phyloP scores from a whole-genome alignment of 37 sponge, comb jelly and placozoan genomes.

The Spongia lamella region DNA sequence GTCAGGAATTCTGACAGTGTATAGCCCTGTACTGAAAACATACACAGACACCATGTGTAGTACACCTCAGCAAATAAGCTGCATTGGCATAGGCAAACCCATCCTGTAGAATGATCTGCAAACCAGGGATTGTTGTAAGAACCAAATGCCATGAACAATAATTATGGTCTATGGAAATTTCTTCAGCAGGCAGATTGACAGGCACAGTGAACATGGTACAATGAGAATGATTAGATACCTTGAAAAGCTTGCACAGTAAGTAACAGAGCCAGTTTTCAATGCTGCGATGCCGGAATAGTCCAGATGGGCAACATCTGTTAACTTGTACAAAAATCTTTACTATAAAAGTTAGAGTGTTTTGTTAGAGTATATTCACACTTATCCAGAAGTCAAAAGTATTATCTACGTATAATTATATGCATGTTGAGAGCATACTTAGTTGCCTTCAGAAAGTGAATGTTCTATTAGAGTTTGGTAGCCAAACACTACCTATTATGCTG shows the following conservation, averaged over 20 bases:
- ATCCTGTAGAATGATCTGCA: slow-evolving; percentile 59
- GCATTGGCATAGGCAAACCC: slow-evolving; percentile 45
- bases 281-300: slow-evolving; percentile 95
- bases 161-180: slow-evolving; percentile 36
- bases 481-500: no score
- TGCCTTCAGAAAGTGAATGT: no score
- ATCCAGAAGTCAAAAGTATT: no score
- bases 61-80: slow-evolving; percentile 45
- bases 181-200: slow-evolving; percentile 62
- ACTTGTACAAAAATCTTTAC: no score
- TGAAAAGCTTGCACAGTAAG: slow-evolving; percentile 69
- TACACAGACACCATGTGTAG: slow-evolving; percentile 74
- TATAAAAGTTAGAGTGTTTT: no score
- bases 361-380: no score
- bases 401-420: no score
- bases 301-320: no score
- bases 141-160: slow-evolving; percentile 76
- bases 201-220: slow-evolving; percentile 54
- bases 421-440: no score
- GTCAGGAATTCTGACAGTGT: slow-evolving; percentile 84
- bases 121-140: slow-evolving; percentile 69
- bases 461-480: no score
- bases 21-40: slow-evolving; percentile 76
- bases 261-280: slow-evolving; percentile 84
- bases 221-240: slow-evolving; percentile 41